These are phyloP conservation scores for Malurus cyaneus DNA, from an alignment of 2,113 vertebrate genomes.

Conservation along the genomic window DNA sequence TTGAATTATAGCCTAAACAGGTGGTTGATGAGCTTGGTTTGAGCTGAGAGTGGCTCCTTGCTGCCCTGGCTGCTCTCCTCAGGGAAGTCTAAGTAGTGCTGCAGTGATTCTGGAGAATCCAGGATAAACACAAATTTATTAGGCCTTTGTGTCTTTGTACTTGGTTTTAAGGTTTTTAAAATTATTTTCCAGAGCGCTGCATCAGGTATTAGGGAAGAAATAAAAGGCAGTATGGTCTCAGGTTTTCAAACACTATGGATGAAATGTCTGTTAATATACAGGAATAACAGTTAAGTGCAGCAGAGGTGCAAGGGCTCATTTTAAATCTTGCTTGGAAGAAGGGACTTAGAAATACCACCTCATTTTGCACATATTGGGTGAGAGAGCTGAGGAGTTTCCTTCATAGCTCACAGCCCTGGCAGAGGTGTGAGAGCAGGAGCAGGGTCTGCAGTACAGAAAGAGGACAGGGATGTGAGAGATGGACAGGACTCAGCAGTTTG, in stretches of 20 bases:
- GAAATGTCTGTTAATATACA: not conserved
- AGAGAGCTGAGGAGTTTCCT: not conserved
- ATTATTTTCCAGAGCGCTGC: not conserved
- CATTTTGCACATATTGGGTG: not conserved
- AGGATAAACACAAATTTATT: not conserved
- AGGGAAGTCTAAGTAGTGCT: accelerated
- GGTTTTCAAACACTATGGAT: not conserved
- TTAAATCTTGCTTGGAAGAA: not conserved
- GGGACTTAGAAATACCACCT: not conserved
- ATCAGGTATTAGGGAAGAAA: not conserved
- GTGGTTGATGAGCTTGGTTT: not conserved
- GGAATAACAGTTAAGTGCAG: not conserved
- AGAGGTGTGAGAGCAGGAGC: not conserved
- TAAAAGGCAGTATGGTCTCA: not conserved
- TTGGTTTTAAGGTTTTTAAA: not conserved
- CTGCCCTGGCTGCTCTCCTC: not conserved
- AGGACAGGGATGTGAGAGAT: not conserved
- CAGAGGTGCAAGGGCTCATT: not conserved
- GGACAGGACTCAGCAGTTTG: no score
- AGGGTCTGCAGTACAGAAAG: not conserved
- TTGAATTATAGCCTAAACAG: slow-evolving; percentile 9
- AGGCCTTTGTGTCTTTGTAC: not conserved
- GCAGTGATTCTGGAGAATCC: not conserved
- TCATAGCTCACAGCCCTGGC: not conserved
- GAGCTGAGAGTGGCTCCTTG: not conserved